Base-by-base conservation (phyloP, 1,140 invertebrate species). In the Leptinotarsa lineolata region DNA sequence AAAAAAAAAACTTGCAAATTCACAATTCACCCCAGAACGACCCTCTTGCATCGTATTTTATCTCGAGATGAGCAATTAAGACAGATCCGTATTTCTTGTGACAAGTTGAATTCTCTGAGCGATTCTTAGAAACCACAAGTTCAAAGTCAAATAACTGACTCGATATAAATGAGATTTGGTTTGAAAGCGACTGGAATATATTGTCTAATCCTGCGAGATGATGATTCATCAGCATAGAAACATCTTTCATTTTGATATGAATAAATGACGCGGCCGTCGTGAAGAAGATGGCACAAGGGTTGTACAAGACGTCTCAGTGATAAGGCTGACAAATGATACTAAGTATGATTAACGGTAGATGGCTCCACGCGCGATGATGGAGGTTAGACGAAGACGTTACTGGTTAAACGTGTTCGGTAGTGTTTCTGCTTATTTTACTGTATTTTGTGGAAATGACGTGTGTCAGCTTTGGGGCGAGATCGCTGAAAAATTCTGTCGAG, bases 291-390 rank as follows among this genome's bases (percentile, higher is more conserved):
- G 66, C 72, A 64, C 68, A 69, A 75, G 61, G 61, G 75, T 68
- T 65, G 20, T 72, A 76, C 65, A 73, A 73, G 72, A 74, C 69
- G 68, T 71, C 64, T 45, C 67, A 59, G 66, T 74, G 72, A 76
- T 76, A 76, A 76, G 75, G 58, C 72, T 74, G 75, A 76, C 75
- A 76, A 76, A 76, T 76, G 75, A 72, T 74, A 58, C 67, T 60
- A 60, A 67, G 63, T 74, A 76, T 76, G 75, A 76, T 74, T 74
- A 76, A 76, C 63, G 74, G 66, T 63, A 30, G 20, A 54, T 54
- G 48, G 48, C 48, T 54, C 48, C 48, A 54, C 48, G 15, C 20
- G 61, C 20, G 24, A 24, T 21, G 61, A 63, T 22, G 20, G 13
- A 21, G 61, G 24, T 30, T 21, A 63, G 61, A 63, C 15, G 61